These are phyloP conservation scores for Diplodus sargus DNA, from an alignment of 2,797 vertebrate species.

Conservation along the genomic window DNA sequence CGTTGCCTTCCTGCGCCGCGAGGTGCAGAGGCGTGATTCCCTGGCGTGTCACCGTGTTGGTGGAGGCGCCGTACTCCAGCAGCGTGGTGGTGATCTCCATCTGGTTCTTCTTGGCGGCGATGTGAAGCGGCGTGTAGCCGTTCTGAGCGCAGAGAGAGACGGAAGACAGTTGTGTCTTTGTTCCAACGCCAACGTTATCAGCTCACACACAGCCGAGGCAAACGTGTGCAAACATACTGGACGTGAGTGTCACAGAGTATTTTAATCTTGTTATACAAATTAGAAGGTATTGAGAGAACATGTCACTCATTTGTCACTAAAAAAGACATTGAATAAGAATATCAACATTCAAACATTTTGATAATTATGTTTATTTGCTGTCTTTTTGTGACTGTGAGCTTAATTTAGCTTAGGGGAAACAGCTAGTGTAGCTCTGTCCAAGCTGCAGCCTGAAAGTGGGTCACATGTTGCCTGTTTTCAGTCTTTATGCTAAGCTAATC, in stretches of 20 bases:
- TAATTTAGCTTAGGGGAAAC: too few species aligned
- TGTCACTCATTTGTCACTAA: too few species aligned
- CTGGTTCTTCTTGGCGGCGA: constrained; percentile 98
- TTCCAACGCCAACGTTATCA: accelerated
- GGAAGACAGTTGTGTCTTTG: background rate
- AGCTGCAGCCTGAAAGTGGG: too few species aligned
- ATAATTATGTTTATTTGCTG: too few species aligned
- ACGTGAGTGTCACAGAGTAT: too few species aligned
- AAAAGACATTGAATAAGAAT: too few species aligned
- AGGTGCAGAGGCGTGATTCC: constrained; percentile 96
- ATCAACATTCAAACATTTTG: too few species aligned
- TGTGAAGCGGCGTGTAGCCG: constrained; percentile 96
- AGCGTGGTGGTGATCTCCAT: constrained; percentile 98
- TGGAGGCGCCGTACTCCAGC: constrained; percentile 95
- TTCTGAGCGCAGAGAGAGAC: constrained; percentile 83
- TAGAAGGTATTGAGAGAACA: too few species aligned
- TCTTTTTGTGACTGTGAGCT: too few species aligned
- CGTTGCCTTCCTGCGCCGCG: constrained; percentile 94
- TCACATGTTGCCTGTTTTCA: too few species aligned
- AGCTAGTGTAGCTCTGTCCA: too few species aligned
- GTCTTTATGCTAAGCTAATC: background rate
- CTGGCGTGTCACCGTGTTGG: constrained; percentile 93
- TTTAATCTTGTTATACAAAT: too few species aligned
- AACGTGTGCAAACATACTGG: background rate
- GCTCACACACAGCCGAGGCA: background rate